Conservation (phyloP, 2,113 vertebrate genomes). For the Irena cyanogastra region DNA sequence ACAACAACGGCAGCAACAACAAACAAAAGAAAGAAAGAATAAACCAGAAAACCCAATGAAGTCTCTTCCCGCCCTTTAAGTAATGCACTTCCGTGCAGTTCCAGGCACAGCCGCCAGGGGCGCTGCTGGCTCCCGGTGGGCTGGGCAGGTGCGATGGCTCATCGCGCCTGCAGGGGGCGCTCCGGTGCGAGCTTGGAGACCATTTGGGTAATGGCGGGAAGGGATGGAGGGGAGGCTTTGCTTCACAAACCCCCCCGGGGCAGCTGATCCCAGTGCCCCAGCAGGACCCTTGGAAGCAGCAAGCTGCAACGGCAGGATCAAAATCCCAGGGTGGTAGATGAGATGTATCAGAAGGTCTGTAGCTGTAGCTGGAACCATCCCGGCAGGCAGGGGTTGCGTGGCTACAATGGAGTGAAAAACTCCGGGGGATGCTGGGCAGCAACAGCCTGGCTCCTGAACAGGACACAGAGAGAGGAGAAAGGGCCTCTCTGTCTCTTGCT, state of each 20-base stretch:
- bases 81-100: fast-evolving
- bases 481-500: not conserved
- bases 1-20: no score
- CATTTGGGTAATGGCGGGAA: not conserved
- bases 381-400: not conserved
- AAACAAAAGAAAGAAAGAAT: not conserved
- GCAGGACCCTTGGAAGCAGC: not conserved
- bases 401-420: no score
- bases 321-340: not conserved
- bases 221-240: not conserved
- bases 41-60: fast-evolving
- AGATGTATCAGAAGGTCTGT: not conserved
- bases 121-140: not conserved
- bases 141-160: not conserved
- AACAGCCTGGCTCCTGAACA: not conserved
- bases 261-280: fast-evolving
- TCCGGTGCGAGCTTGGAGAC: fast-evolving
- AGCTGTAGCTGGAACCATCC: not conserved
- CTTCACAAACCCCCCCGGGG: no score
- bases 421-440: not conserved
- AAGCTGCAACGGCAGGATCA: not conserved
- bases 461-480: not conserved
- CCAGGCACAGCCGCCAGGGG: not conserved
- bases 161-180: not conserved
- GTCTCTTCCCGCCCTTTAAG: fast-evolving